Evolutionary conservation across 2,113 vertebrate genomes (phyloP), one percentile per base, ranked within the genome.

Genomic region (Percopsis transmontana): DNA sequence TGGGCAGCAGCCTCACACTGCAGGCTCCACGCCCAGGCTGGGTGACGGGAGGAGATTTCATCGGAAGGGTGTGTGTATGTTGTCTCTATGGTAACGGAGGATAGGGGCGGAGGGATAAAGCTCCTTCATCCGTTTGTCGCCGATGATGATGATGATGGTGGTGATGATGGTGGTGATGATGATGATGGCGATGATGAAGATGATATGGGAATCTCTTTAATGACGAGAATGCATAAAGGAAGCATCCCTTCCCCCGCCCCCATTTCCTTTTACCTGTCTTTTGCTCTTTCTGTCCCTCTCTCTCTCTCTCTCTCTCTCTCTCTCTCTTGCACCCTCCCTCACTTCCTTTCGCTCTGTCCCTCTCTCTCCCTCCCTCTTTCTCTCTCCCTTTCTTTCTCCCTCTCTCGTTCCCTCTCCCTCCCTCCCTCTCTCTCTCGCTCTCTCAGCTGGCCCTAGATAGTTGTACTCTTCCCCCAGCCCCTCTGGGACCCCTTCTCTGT

Each of bases 401-500:
- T 6, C 55, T 38, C 33, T 15, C 59, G 15, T 40, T 61, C 50
- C 54, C 24, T 58, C 23, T 12, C 68, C 13, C 58, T 58, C 16
- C 19, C 33, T 19, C 57, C 14, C 70, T 59, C 65, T n/a, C 68
- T 9, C 62, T 0, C 74, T 60, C 41, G 6, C 82, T 77, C 81
- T 85, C 81, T 89, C 80, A 85, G 85, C 85, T 88, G 86, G 89
- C 87, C 89, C 83, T 65, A 88, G 87, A 90, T 90, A 89, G 82
- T 87, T 89, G 68, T 86, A 80, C 83, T 86, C 86, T 82, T 85
- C 87, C 85, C 86, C 84, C 85, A 82, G 75, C 76, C 86, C 89
- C 89, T 89, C 77, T 88, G 89, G 87, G 89, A 90, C 87, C 74
- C 78, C 85, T 87, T 87, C 86, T 87, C 85, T 81, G 85, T 90